Evolutionary conservation across 2,113 vertebrate genomes (phyloP).

Genomic region (Numida meleagris): DNA sequence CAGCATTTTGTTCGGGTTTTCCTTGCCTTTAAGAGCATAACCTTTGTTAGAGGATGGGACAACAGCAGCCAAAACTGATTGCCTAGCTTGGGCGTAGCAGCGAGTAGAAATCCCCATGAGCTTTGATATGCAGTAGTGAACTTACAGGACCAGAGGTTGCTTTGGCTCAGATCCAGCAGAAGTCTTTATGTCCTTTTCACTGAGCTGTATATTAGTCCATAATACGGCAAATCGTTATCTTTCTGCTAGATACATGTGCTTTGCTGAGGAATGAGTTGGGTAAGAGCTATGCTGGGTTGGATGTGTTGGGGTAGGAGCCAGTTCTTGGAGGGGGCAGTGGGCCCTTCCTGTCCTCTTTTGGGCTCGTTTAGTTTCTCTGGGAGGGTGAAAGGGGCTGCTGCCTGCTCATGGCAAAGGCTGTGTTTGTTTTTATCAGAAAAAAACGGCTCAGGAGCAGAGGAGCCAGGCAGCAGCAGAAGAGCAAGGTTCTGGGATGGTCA

Average conservation of each 20-base stretch:
- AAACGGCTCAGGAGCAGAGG: background rate
- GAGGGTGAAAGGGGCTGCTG: background rate
- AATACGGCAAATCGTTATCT: background rate
- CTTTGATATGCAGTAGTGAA: background rate
- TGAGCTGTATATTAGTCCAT: fast-evolving
- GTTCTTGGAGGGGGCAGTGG: background rate
- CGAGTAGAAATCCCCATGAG: background rate
- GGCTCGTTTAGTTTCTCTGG: background rate
- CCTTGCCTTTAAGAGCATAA: background rate
- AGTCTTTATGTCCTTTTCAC: background rate
- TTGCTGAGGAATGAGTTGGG: background rate
- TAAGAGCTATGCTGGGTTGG: background rate
- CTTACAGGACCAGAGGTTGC: background rate
- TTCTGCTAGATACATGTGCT: background rate
- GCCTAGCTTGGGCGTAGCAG: background rate
- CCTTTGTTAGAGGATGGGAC: background rate
- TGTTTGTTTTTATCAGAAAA: background rate
- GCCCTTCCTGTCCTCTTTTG: background rate
- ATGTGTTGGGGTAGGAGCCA: background rate
- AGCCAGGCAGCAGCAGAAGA: background rate
- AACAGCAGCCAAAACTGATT: background rate
- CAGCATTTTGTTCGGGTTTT: background rate
- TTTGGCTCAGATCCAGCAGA: background rate
- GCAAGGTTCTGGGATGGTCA: background rate
- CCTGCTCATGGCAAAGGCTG: background rate